Percentiles rank a stretch among this genome's conserved stretches.
Conservation (phyloP, 2,888 invertebrate species). For the Harpalus rufipes region DNA sequence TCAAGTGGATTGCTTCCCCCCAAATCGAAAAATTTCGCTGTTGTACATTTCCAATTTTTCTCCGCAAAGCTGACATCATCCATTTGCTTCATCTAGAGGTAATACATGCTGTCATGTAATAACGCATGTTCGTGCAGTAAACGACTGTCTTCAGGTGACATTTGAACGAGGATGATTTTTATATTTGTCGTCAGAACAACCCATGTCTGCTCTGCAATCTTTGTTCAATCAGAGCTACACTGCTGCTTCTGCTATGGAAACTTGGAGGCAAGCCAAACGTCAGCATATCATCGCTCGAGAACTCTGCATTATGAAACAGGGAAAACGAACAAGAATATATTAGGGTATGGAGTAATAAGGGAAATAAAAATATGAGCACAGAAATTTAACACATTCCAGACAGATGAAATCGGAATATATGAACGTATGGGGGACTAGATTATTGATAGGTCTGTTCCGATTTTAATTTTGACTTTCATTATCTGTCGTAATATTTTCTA, state of each 20-base stretch:
- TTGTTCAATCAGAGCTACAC: constrained; percentile 30
- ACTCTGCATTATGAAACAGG: background rate
- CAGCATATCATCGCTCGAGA: constrained; percentile 17
- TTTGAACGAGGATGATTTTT: constrained; percentile 43
- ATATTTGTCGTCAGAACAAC: constrained; percentile 29
- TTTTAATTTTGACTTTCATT: no score
- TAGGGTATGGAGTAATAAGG: background rate
- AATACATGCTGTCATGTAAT: constrained; percentile 29
- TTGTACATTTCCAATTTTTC: constrained; percentile 6
- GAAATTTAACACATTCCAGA: background rate
- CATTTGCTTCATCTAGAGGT: constrained; percentile 39
- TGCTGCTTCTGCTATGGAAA: background rate
- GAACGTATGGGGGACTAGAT: no score
- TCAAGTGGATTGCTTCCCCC: background rate
- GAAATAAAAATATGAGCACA: background rate
- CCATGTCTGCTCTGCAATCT: constrained; percentile 20
- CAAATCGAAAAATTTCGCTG: background rate
- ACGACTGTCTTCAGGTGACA: constrained; percentile 35
- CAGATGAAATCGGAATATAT: background rate
- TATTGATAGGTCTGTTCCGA: no score
- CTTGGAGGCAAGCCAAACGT: constrained; percentile 37
- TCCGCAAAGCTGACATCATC: constrained; percentile 13
- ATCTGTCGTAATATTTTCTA: no score
- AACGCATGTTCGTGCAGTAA: constrained; percentile 31
- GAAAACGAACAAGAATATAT: constrained; percentile 4